Base-by-base conservation (phyloP, 2,113 vertebrate species). In the Columbina picui region DNA sequence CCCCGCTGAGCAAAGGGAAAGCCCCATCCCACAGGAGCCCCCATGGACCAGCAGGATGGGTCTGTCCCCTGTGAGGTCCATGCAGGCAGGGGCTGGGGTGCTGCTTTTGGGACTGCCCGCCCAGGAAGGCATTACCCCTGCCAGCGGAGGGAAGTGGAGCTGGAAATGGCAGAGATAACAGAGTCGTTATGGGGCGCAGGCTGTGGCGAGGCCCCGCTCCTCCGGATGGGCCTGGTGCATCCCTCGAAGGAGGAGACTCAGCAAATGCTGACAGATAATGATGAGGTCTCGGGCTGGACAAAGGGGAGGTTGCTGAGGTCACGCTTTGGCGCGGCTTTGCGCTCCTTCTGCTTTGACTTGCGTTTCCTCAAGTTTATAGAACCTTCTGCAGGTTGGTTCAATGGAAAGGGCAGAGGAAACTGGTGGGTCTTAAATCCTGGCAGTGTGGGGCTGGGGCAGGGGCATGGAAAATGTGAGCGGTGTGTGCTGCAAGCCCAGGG, bases 271-370 rank as follows among this genome's bases (percentile, higher is more conserved):
- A 96, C 96, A 94, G 94, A 98, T 98, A 97, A 98, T 98, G 97
- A 98, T 97, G 98, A 98, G 98, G 98, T 98, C 98, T 98, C 98
- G 85, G 98, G 98, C 97, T 97, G 97, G 98, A 98, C 97, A 97
- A 98, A 98, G 97, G 98, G 97, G 87, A 94, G 95, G 94, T 94
- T 87, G 90, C 75, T 80, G 82, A 95, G 95, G 96, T 97, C 95
- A 91, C 5, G 7, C 93, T 96, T 98, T 77, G 79, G 92, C 96
- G 97, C 97, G 93, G 98, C 97, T 92, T 81, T 36, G 90, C 56
- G 49, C 71, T 95, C 71, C 87, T 79, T 90, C 64, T 94, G 94
- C 96, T 94, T 92, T 96, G 92, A 94, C 70, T 93, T 4, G 32
- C 0, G 11, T 95, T 97, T 96, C 96, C 95, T 96, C 90, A 41